These are phyloP conservation scores for Hyposoter dolosus DNA, from an alignment of 2,888 invertebrate genomes.

Conservation along the genomic window DNA sequence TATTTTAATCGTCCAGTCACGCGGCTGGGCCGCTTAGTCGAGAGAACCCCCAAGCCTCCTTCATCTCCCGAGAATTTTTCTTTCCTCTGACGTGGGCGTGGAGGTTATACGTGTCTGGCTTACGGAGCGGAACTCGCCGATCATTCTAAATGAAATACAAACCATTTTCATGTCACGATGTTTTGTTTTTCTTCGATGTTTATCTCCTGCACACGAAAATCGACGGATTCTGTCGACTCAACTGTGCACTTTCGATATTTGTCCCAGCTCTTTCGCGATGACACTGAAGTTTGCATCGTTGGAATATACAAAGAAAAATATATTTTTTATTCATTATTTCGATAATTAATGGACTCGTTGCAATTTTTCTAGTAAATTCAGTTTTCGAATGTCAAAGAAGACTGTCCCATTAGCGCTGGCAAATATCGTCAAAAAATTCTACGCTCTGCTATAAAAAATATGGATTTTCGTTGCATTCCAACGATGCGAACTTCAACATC, in stretches of 20 bases:
- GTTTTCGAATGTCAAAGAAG: no score
- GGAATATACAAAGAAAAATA: no score
- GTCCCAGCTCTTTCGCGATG: no score
- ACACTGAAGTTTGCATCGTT: no score
- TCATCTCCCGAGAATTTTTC: background rate
- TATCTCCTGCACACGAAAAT: background rate
- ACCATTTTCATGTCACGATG: background rate
- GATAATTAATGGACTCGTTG: no score
- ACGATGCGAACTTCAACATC: no score
- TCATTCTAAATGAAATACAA: background rate
- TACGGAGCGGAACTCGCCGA: background rate
- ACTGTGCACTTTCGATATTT: background rate
- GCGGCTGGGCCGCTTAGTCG: constrained; percentile 4
- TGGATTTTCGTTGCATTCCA: no score
- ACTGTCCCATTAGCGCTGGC: no score
- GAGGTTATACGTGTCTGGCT: constrained; percentile 61
- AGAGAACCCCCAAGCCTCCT: constrained; percentile 6
- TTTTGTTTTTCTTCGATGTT: background rate
- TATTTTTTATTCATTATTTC: no score
- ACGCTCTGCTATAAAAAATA: no score
- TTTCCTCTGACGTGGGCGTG: constrained; percentile 65
- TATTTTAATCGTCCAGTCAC: constrained; percentile 47
- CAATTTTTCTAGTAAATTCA: no score
- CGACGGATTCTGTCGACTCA: background rate
- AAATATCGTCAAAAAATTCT: no score